Evolutionary conservation across 2,888 invertebrate genomes (phyloP).

Genomic region (Noctua pronuba): DNA sequence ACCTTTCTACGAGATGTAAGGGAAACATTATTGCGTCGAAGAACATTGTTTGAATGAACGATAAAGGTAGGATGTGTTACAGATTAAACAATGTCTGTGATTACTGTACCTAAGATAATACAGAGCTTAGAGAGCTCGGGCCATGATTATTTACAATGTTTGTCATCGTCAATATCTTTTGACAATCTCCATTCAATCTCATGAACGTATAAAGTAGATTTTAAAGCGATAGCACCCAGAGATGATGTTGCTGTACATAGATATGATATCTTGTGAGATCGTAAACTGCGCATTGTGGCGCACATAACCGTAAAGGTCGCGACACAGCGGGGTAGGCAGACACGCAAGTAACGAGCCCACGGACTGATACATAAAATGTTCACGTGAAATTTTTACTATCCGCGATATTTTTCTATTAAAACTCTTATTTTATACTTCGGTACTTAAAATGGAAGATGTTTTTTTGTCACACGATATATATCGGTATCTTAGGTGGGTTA

Average conservation of each 20-base stretch:
- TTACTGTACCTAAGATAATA: neutral
- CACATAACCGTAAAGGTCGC: slow-evolving; percentile 47
- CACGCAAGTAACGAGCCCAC: slow-evolving; percentile 26
- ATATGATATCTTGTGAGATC: slow-evolving; percentile 35
- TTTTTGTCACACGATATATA: neutral
- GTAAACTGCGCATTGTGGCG: slow-evolving; percentile 53
- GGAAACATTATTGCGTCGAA: neutral
- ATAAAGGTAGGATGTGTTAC: neutral
- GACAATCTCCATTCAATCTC: slow-evolving; percentile 39
- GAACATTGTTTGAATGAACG: neutral
- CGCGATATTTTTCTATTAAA: slow-evolving; percentile 59
- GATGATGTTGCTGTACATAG: slow-evolving; percentile 4
- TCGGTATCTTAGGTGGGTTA: neutral
- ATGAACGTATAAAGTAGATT: slow-evolving; percentile 51
- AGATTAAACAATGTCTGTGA: neutral
- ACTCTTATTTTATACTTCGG: slow-evolving; percentile 48
- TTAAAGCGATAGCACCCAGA: slow-evolving; percentile 32
- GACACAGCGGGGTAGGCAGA: slow-evolving; percentile 33
- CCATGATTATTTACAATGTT: neutral
- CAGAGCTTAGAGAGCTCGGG: neutral
- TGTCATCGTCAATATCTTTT: slow-evolving; percentile 15
- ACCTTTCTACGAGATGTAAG: neutral
- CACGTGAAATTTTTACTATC: slow-evolving; percentile 48
- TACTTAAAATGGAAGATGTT: slow-evolving; percentile 36
- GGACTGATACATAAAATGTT: slow-evolving; percentile 51